Conservation (phyloP, 2,888 invertebrate species). For the Bruchidius siliquastri region DNA sequence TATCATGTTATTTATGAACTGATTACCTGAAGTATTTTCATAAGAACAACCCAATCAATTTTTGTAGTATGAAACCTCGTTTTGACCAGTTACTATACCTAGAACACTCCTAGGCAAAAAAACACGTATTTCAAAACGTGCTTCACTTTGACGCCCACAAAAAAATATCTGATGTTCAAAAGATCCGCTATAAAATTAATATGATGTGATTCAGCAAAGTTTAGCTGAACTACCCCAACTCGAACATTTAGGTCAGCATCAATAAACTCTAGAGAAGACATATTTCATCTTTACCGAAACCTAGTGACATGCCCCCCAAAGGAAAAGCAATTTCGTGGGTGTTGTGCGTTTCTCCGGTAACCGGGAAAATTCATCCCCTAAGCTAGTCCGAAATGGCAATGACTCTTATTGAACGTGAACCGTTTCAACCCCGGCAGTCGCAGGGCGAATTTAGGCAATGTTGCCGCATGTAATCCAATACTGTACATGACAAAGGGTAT, state of each 20-base stretch:
- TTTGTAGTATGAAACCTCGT: too few relatives aligned
- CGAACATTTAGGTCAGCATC: neutral
- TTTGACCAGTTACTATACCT: too few relatives aligned
- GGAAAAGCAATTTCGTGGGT: neutral
- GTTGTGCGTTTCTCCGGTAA: conserved; percentile 7
- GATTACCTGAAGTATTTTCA: too few relatives aligned
- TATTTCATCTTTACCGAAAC: neutral
- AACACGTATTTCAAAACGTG: too few relatives aligned
- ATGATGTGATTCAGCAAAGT: too few relatives aligned
- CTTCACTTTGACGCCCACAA: too few relatives aligned
- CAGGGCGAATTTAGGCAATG: conserved; percentile 5
- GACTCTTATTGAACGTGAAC: conserved; percentile 56
- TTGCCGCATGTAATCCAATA: conserved; percentile 7
- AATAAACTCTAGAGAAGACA: neutral
- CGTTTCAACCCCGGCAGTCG: conserved; percentile 36
- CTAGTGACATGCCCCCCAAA: neutral
- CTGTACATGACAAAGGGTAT: too few relatives aligned
- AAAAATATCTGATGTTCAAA: too few relatives aligned
- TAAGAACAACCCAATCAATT: too few relatives aligned
- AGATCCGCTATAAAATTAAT: too few relatives aligned
- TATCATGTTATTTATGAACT: too few relatives aligned
- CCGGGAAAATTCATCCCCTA: conserved; percentile 10
- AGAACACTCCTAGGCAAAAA: too few relatives aligned
- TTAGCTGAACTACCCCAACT: neutral
- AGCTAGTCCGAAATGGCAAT: conserved; percentile 40